Conservation (phyloP, 2,113 vertebrate genomes). For the Nothocercus julius region DNA sequence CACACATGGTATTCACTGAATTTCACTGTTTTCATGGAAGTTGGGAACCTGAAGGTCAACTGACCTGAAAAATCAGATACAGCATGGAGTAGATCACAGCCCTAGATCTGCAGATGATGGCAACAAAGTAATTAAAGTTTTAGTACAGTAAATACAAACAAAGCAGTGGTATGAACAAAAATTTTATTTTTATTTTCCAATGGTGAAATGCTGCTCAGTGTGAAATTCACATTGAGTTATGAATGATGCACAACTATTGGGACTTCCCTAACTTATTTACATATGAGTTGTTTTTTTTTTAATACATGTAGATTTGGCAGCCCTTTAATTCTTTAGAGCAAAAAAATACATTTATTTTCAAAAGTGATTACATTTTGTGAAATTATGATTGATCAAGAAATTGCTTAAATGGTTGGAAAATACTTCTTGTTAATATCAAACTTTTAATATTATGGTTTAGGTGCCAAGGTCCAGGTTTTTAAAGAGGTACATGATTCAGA, state of each 20-base stretch:
- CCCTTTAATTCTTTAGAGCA: conserved; percentile 72
- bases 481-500: conserved; percentile 33
- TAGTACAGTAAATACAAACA: conserved; percentile 70
- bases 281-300: conserved; percentile 32
- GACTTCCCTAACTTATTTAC: conserved; percentile 74
- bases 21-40: background rate
- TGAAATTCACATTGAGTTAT: conserved; percentile 78
- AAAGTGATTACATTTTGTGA: conserved; percentile 71
- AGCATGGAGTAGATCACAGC: background rate
- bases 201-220: conserved; percentile 76
- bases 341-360: conserved; percentile 55
- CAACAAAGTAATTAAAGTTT: conserved; percentile 3
- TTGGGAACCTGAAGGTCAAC: background rate
- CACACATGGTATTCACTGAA: background rate
- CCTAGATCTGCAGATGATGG: background rate
- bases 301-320: conserved; percentile 68
- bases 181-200: conserved; percentile 77
- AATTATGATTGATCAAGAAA: conserved; percentile 62
- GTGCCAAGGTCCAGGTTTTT: conserved; percentile 48
- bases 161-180: conserved; percentile 75
- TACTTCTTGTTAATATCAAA: conserved; percentile 64
- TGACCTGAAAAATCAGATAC: background rate
- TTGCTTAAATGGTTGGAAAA: conserved; percentile 52
- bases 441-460: conserved; percentile 40
- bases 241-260: conserved; percentile 73